Evolutionary conservation across 2,888 invertebrate genomes (phyloP).

Genomic region (Syritta pipiens): DNA sequence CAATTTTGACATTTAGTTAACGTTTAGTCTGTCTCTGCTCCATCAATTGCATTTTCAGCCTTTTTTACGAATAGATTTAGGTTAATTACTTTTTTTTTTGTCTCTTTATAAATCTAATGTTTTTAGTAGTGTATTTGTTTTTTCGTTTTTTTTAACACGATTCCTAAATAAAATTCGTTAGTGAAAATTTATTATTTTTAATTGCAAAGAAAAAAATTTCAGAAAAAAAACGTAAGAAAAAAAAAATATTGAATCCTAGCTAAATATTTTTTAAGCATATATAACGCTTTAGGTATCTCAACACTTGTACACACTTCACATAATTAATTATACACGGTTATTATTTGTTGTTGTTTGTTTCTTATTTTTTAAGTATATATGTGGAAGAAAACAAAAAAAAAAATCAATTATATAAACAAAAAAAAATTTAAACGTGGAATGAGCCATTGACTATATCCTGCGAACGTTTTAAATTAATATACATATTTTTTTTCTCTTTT

Average conservation of each 20-base stretch:
- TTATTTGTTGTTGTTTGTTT: slow-evolving; percentile 68
- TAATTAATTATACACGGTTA: slow-evolving; percentile 55
- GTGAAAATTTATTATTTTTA: slow-evolving; percentile 42
- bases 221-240: slow-evolving; percentile 1
- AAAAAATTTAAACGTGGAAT: slow-evolving; percentile 20
- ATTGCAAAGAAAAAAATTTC: slow-evolving; percentile 9
- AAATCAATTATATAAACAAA: slow-evolving; percentile 21
- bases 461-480: slow-evolving; percentile 1
- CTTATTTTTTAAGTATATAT: slow-evolving; percentile 54
- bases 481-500: not conserved
- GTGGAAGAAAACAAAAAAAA: too few relatives aligned
- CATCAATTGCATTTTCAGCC: too few relatives aligned
- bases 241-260: slow-evolving; percentile 39
- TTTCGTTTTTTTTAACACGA: slow-evolving; percentile 27
- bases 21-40: too few relatives aligned
- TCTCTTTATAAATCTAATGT: not conserved
- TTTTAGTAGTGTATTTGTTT: slow-evolving; percentile 8
- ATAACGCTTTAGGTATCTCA: slow-evolving; percentile 39
- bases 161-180: slow-evolving; percentile 42
- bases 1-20: too few relatives aligned
- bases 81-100: too few relatives aligned
- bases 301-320: slow-evolving; percentile 56
- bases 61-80: too few relatives aligned
- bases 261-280: slow-evolving; percentile 37
- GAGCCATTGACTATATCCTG: slow-evolving; percentile 56